phyloP scores from a whole-genome alignment of 2,888 invertebrate genomes.

The Drosophila anomalata region DNA sequence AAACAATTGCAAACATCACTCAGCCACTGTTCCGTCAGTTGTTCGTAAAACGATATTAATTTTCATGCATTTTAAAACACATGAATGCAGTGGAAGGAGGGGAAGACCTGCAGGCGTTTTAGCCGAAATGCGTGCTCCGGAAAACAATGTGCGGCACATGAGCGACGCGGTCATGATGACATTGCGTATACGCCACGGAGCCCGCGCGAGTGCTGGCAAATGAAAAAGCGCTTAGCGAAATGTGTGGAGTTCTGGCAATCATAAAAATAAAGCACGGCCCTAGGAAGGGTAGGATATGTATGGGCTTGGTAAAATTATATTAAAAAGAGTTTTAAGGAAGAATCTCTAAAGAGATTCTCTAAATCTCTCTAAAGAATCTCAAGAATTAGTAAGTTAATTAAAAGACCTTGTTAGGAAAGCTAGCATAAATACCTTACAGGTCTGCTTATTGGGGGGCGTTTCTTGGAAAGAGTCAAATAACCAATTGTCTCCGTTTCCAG shows the following conservation, averaged over 20 bases:
- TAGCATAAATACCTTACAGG: neutral
- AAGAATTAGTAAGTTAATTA: neutral
- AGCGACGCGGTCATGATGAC: constrained; percentile 25
- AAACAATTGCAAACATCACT: constrained; percentile 36
- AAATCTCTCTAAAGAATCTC: too few species aligned
- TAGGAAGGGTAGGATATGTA: neutral
- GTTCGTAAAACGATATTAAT: constrained; percentile 33
- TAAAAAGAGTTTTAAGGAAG: neutral
- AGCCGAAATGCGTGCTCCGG: constrained; percentile 14
- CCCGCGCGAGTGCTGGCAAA: constrained; percentile 4
- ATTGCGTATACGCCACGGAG: constrained; percentile 39
- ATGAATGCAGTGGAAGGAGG: neutral
- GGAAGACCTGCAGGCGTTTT: constrained; percentile 8
- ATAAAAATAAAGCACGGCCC: neutral
- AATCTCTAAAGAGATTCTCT: too few species aligned
- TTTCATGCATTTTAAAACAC: constrained; percentile 22
- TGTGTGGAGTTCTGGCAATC: neutral
- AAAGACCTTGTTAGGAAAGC: neutral
- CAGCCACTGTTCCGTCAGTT: constrained; percentile 6
- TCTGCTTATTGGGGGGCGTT: constrained; percentile 41
- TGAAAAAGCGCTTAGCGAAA: constrained; percentile 5
- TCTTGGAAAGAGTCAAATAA: neutral
- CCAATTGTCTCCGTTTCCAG: constrained; percentile 19
- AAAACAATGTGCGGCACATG: constrained; percentile 33
- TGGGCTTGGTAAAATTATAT: neutral